A percentile compares a stretch with the other conserved stretches of the same genome.
Evolutionary conservation across 2,888 invertebrate species (phyloP).

Genomic region (Morinoia aosen): DNA sequence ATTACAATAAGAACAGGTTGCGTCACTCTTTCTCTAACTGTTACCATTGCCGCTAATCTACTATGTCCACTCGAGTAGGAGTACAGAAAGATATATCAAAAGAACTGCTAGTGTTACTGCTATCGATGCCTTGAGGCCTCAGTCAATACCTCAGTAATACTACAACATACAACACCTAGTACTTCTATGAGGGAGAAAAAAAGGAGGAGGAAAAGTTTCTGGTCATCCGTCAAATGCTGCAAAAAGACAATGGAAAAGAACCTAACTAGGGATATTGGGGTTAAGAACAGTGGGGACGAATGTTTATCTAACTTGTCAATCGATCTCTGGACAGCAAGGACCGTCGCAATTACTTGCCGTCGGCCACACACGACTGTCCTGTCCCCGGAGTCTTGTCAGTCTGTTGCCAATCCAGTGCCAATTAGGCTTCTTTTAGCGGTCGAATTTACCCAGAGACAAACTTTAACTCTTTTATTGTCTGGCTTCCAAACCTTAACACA

Average conservation of each 20-base stretch:
- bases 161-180: too few relatives aligned
- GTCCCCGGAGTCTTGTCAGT: neutral
- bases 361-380: neutral
- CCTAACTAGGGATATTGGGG: neutral
- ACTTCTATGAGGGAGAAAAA: too few relatives aligned
- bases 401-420: slow-evolving; percentile 4
- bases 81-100: too few relatives aligned
- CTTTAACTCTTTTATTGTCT: neutral
- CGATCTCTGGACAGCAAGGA: neutral
- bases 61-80: too few relatives aligned
- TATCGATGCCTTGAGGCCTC: too few relatives aligned
- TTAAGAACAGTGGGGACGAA: neutral
- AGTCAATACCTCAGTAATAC: too few relatives aligned
- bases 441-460: neutral
- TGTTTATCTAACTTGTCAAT: neutral
- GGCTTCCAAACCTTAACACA: neutral
- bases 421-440: neutral
- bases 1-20: too few relatives aligned
- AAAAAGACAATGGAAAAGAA: neutral
- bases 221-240: neutral
- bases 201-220: too few relatives aligned
- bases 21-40: too few relatives aligned
- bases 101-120: too few relatives aligned
- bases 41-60: too few relatives aligned
- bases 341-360: neutral